A percentile compares a stretch with the other conserved stretches of the same genome.
Conservation (phyloP, 2,797 vertebrate genomes). For the Pseudomugil gertrudae region DNA sequence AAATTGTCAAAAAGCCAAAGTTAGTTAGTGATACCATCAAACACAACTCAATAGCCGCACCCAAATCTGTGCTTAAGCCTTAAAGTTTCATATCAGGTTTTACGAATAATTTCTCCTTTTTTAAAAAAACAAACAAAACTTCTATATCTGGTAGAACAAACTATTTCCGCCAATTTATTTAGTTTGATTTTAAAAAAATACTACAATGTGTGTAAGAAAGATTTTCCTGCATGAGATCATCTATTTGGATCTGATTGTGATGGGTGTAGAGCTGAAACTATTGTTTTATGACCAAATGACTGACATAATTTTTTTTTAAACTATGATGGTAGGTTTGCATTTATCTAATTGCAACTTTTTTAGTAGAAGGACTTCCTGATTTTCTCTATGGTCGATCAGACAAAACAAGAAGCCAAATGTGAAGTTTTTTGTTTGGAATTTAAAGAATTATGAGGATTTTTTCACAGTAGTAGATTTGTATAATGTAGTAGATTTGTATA, state of each 20-base stretch:
- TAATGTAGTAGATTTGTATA: no score
- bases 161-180: neutral
- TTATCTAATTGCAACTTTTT: constrained; percentile 1
- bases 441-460: neutral
- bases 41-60: constrained; percentile 16
- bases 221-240: neutral
- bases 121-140: no score
- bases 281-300: neutral
- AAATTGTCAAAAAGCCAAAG: neutral
- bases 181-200: neutral
- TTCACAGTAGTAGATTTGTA: no score
- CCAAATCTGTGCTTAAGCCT: constrained; percentile 13
- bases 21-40: neutral
- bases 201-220: neutral
- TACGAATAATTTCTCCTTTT: neutral
- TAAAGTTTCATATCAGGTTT: constrained; percentile 29
- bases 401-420: neutral
- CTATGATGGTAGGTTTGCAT: neutral
- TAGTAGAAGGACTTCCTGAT: constrained; percentile 46
- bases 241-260: neutral
- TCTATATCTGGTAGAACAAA: neutral
- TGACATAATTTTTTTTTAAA: no score
- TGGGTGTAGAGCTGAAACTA: neutral
- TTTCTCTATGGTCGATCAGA: constrained; percentile 1
- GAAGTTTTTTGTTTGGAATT: neutral